Conservation (phyloP, 2,113 vertebrate species). For the Elanoides forficatus region DNA sequence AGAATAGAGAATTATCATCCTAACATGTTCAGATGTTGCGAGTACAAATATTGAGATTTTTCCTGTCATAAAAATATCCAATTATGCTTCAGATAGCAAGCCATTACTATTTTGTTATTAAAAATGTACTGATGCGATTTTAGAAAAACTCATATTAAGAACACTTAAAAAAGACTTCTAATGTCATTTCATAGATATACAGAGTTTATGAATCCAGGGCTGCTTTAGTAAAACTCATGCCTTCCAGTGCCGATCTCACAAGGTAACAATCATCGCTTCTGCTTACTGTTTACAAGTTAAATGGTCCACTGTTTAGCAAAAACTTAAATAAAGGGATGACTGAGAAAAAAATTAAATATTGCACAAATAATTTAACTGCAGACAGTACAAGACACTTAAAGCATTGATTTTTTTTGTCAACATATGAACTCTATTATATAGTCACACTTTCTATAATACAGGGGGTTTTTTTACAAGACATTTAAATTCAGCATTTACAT, state of each 20-base stretch:
- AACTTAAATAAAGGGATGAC: constrained; percentile 47
- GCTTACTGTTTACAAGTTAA: constrained; percentile 19
- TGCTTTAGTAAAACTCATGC: neutral
- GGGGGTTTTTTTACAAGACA: constrained; percentile 58
- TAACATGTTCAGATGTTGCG: neutral
- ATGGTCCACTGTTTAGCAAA: constrained; percentile 36
- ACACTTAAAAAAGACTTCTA: neutral
- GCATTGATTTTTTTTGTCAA: constrained; percentile 41
- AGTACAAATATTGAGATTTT: neutral
- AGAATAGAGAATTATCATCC: neutral
- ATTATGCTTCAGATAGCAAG: neutral
- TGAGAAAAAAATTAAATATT: constrained; percentile 75
- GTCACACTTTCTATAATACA: constrained; percentile 69
- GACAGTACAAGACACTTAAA: constrained; percentile 66
- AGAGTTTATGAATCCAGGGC: neutral
- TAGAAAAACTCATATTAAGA: neutral
- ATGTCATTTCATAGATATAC: neutral
- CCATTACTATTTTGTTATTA: neutral
- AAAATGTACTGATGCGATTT: neutral
- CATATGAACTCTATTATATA: constrained; percentile 64
- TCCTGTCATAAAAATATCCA: neutral
- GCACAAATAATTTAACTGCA: constrained; percentile 81
- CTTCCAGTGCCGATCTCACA: neutral
- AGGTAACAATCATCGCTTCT: constrained; percentile 24
- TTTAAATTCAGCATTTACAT: constrained; percentile 64